A percentile compares a stretch with the other conserved stretches of the same genome.
phyloP scores from a whole-genome alignment of 2,113 vertebrate species.

The Suricata suricatta region DNA sequence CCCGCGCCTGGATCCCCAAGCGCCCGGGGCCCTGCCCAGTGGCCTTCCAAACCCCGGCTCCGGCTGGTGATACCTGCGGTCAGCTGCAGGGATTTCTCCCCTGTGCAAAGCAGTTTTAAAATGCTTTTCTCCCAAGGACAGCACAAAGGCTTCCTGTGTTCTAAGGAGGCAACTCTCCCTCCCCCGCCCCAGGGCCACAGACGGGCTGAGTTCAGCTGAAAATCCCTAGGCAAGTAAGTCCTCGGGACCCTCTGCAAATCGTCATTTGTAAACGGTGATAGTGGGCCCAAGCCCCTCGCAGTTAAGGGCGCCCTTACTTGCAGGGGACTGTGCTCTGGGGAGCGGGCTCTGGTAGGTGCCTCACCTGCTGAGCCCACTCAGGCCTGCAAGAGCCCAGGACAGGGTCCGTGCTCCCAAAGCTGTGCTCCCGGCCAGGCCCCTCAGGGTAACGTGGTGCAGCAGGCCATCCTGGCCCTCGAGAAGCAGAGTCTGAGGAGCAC shows the following conservation, averaged over 20 bases:
- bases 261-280: background rate
- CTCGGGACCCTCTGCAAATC: background rate
- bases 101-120: background rate
- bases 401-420: fast-evolving
- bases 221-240: background rate
- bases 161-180: background rate
- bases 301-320: background rate
- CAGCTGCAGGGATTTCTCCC: background rate
- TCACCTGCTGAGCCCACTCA: fast-evolving
- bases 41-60: background rate
- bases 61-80: background rate
- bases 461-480: background rate
- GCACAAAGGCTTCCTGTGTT: slow-evolving; percentile 25
- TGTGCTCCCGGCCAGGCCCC: background rate
- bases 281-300: background rate
- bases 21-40: background rate
- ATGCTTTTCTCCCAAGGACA: background rate
- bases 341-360: fast-evolving
- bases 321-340: fast-evolving
- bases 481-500: background rate
- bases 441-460: too few relatives aligned
- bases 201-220: background rate
- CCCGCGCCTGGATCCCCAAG: background rate
- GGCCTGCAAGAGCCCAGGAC: background rate
- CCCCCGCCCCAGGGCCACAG: too few relatives aligned